Base-by-base conservation (phyloP, 1,140 invertebrate species). In the Polypedilum pembai region DNA sequence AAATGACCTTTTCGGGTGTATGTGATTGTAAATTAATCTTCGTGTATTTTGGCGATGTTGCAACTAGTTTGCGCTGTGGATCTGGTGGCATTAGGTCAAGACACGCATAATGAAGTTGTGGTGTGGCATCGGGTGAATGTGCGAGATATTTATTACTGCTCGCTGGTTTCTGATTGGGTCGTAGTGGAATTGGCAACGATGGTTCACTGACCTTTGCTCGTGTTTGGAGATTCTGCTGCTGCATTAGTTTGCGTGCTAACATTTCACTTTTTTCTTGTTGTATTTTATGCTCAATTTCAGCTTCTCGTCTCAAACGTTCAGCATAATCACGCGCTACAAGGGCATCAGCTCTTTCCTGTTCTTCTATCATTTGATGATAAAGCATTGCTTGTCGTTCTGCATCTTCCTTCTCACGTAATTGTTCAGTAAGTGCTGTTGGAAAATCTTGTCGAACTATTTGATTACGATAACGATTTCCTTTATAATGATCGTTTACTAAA, bases 361-460 rank as follows among this genome's bases (percentile, higher is more conserved):
- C 85, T 74, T 85, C 84, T 15, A 89, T 78, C 77, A 88, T 84
- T 76, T 82, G 83, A 74, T 89, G 86, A 79, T 92, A 90, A 78
- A 85, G 85, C 20, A 84, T 83, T 74, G 85, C 85, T 41, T 86
- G 82, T 18, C 85, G 82, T 76, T 86, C 84, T 2, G 89, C 89
- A 78, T 89, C 83, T 77, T 86, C 83, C 78, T 90, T 86, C 80
- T 94, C 93, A 77, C 89, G 85, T 76, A 88, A 85, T 82, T 97
- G 94, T 76, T 95, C 93, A 76, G 89, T 87, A 75, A 90, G 84
- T 0, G 95, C 95, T 76, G 89, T 87, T 1, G 94, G 94, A 76
- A 94, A 89, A 83, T 97, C 95, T 80, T 95, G 90, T 20, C 95
- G 85, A 0, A 96, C 92, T 74, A 93, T 88, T 10, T 92, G 92